Percentiles rank a stretch among this genome's conserved stretches.
Conservation (phyloP, 2,888 invertebrate species). For the Tinea trinotella region DNA sequence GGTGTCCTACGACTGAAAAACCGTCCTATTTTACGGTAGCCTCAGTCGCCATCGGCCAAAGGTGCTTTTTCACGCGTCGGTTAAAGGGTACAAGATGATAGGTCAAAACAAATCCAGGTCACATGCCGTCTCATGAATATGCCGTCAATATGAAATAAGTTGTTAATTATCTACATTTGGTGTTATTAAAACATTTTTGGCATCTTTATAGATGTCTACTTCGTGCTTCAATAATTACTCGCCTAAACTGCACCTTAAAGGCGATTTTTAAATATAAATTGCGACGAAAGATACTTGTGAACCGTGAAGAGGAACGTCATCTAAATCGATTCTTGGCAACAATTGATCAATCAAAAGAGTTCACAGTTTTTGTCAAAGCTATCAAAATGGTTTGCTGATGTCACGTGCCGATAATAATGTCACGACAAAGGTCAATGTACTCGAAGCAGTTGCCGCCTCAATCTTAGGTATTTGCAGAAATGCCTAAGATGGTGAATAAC, state of each 20-base stretch:
- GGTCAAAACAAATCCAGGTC: too few species aligned
- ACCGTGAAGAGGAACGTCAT: conserved; percentile 10
- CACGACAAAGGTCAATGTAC: conserved; percentile 27
- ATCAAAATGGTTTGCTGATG: conserved; percentile 22
- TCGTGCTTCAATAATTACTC: not conserved
- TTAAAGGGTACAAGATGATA: too few species aligned
- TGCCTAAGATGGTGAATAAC: not conserved
- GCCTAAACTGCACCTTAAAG: not conserved
- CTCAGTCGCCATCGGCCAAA: too few species aligned
- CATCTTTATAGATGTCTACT: not conserved
- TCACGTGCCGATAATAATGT: conserved; percentile 28
- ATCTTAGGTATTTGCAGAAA: conserved; percentile 25
- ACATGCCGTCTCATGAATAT: too few species aligned
- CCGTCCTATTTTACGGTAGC: too few species aligned
- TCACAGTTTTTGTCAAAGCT: conserved; percentile 14
- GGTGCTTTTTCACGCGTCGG: too few species aligned
- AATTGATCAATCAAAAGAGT: conserved; percentile 14
- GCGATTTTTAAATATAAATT: conserved; percentile 12
- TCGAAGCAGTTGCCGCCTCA: conserved; percentile 19
- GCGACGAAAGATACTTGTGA: not conserved
- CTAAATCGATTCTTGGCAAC: conserved; percentile 17
- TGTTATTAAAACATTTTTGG: not conserved
- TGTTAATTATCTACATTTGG: too few species aligned
- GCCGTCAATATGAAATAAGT: too few species aligned
- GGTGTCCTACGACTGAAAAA: too few species aligned